These are phyloP conservation scores for Helostoma temminkii DNA, from an alignment of 2,797 vertebrate species.

Conservation along the genomic window DNA sequence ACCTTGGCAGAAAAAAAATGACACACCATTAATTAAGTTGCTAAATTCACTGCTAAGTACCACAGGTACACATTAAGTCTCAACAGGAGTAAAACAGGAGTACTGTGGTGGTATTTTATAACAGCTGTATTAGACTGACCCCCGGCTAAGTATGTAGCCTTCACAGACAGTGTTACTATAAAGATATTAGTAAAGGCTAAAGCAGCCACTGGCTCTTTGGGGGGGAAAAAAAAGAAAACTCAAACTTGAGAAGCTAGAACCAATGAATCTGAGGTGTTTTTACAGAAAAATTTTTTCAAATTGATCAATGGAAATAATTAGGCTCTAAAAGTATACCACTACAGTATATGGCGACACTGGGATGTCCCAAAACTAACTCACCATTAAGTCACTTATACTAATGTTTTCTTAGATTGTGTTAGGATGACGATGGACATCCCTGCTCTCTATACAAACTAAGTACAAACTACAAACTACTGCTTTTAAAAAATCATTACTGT, in stretches of 20 bases:
- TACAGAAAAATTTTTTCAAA: too few species aligned
- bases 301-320: too few species aligned
- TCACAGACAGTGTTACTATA: not conserved
- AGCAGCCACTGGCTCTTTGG: not conserved
- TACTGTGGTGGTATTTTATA: slow-evolving; percentile 6
- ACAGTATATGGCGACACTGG: too few species aligned
- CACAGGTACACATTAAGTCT: slow-evolving; percentile 1
- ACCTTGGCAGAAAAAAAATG: slow-evolving; percentile 1
- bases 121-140: slow-evolving; percentile 4
- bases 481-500: not conserved
- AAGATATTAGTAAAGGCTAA: not conserved
- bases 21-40: slow-evolving; percentile 34
- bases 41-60: slow-evolving; percentile 13
- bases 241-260: not conserved
- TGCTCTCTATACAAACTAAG: not conserved
- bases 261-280: too few species aligned
- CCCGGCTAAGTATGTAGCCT: slow-evolving; percentile 4
- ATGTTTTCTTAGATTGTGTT: not conserved
- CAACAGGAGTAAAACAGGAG: slow-evolving; percentile 14
- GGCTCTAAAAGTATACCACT: too few species aligned
- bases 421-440: not conserved
- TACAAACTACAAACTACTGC: too few species aligned
- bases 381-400: not conserved
- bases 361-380: too few species aligned
- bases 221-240: not conserved